phyloP scores from a whole-genome alignment of 2,888 invertebrate species.

The Dicyrtoma fusca region DNA sequence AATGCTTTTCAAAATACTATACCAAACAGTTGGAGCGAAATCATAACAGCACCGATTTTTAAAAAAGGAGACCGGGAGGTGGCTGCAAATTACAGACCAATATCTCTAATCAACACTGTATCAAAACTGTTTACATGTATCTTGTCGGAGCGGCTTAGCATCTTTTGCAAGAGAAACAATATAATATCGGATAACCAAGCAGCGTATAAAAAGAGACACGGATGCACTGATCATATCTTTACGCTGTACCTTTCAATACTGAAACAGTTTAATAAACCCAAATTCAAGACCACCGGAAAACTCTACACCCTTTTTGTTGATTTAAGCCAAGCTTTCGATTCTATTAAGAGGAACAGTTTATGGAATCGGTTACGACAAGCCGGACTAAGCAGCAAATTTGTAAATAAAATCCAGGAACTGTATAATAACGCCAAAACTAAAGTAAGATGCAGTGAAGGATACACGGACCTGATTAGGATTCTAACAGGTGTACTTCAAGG shows the following conservation, averaged over 20 bases:
- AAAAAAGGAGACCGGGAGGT: not conserved
- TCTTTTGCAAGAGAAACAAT: slow-evolving; percentile 1
- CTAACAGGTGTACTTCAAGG: too few species aligned
- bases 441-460: not conserved
- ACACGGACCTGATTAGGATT: too few species aligned
- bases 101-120: slow-evolving; percentile 7
- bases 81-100: slow-evolving; percentile 18
- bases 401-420: too few species aligned
- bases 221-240: slow-evolving; percentile 24
- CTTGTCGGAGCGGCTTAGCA: not conserved
- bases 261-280: not conserved
- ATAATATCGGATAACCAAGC: slow-evolving; percentile 25
- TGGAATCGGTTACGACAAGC: not conserved
- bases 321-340: not conserved
- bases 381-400: not conserved
- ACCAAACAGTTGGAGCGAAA: too few species aligned
- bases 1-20: too few species aligned
- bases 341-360: not conserved
- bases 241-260: slow-evolving; percentile 1
- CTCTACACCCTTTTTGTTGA: slow-evolving; percentile 1
- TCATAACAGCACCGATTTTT: too few species aligned
- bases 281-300: not conserved
- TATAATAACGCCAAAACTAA: too few species aligned
- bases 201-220: slow-evolving; percentile 3
- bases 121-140: slow-evolving; percentile 13